Conservation (phyloP, 1,140 invertebrate genomes). For the Thalassaphorura encarpata region DNA sequence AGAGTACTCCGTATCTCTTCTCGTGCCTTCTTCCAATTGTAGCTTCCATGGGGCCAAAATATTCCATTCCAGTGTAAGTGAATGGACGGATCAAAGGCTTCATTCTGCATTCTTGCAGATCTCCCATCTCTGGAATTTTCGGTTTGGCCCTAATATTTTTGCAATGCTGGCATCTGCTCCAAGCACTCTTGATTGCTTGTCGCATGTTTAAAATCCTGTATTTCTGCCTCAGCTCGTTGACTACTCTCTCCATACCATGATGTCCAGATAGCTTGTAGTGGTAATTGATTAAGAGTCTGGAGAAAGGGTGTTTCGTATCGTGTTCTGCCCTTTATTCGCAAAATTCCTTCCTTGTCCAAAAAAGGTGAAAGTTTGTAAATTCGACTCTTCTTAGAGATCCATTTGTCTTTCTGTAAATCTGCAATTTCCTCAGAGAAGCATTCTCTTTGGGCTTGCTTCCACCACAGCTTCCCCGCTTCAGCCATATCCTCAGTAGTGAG, state of each 20-base stretch:
- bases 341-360: not conserved
- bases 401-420: not conserved
- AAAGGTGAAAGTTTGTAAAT: not conserved
- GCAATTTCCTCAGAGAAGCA: too few species aligned
- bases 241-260: not conserved
- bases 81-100: slow-evolving; percentile 12
- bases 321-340: not conserved
- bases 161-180: slow-evolving; percentile 2
- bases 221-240: not conserved
- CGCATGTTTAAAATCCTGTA: not conserved
- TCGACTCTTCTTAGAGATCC: not conserved
- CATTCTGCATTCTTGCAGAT: slow-evolving; percentile 13
- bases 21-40: slow-evolving; percentile 2
- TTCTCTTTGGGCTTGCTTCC: too few species aligned
- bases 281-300: not conserved
- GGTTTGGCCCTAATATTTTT: not conserved
- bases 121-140: slow-evolving; percentile 10
- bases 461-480: too few species aligned
- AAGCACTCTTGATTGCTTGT: not conserved
- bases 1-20: slow-evolving; percentile 32
- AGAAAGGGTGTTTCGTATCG: not conserved
- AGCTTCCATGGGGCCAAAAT: slow-evolving; percentile 25
- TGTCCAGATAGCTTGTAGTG: not conserved
- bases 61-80: slow-evolving; percentile 24
- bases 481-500: too few species aligned